Evolutionary conservation across 2,888 invertebrate species (phyloP).

Genomic region (Eupithecia pulchellata): DNA sequence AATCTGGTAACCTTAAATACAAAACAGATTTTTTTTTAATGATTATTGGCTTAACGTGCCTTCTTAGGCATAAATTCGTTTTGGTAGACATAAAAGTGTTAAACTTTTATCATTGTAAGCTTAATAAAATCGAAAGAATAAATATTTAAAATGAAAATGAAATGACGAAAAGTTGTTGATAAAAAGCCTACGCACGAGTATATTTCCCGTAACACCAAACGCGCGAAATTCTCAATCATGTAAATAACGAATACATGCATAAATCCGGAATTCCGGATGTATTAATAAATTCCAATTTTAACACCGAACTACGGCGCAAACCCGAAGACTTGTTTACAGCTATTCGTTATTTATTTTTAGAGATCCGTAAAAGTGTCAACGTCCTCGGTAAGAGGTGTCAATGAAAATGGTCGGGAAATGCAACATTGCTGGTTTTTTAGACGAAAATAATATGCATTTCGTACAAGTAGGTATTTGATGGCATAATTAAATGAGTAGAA

Average conservation of each 20-base stretch:
- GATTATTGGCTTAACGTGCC: too few species aligned
- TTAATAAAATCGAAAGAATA: neutral
- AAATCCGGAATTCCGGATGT: slow-evolving; percentile 8
- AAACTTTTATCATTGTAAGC: neutral
- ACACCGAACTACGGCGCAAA: slow-evolving; percentile 8
- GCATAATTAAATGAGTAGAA: neutral
- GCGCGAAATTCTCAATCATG: slow-evolving; percentile 3
- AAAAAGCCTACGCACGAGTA: neutral
- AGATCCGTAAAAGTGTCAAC: slow-evolving; percentile 3
- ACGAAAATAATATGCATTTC: neutral
- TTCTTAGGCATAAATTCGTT: too few species aligned
- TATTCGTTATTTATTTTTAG: neutral
- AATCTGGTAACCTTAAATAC: too few species aligned
- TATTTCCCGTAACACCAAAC: neutral
- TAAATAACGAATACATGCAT: slow-evolving; percentile 6
- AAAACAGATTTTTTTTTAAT: too few species aligned
- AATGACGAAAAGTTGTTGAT: neutral
- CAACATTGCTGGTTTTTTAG: neutral
- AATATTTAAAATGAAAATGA: neutral
- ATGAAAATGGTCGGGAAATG: neutral
- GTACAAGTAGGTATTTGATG: neutral
- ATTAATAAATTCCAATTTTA: slow-evolving; percentile 13
- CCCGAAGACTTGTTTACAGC: slow-evolving; percentile 11
- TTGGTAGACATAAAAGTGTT: neutral
- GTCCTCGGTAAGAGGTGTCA: neutral